A percentile compares a stretch with the other conserved stretches of the same genome.
These are phyloP conservation scores for Paradoxurus hermaphroditus DNA, from an alignment of 2,113 vertebrate species.

Conservation along the genomic window DNA sequence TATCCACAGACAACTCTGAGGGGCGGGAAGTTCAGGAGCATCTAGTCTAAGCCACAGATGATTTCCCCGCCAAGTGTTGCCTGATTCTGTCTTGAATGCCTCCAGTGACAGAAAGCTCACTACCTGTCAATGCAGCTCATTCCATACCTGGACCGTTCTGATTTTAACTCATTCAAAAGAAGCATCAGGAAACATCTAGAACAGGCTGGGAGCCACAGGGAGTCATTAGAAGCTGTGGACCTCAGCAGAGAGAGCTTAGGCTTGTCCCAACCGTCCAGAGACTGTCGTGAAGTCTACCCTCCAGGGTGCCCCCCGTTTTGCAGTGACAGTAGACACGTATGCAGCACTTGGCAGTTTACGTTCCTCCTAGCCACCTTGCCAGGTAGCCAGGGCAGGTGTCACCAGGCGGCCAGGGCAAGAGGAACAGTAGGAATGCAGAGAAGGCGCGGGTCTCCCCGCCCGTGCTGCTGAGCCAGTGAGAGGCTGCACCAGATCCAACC, in stretches of 20 bases:
- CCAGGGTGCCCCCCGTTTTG: not conserved
- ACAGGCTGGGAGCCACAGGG: not conserved
- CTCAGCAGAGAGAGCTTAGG: not conserved
- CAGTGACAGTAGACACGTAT: not conserved
- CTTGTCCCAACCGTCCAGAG: not conserved
- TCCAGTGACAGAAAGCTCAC: not conserved
- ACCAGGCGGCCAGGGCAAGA: no score
- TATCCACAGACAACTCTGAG: not conserved
- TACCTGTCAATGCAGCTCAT: not conserved
- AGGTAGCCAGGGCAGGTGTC: not conserved
- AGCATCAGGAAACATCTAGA: not conserved
- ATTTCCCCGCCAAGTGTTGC: not conserved
- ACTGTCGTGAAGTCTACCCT: not conserved
- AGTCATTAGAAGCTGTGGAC: not conserved
- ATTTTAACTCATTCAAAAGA: not conserved
- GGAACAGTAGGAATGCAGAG: not conserved
- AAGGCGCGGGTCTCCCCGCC: not conserved
- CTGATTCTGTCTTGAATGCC: conserved; percentile 1
- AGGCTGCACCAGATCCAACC: not conserved
- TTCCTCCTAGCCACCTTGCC: not conserved
- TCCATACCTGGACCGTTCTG: not conserved
- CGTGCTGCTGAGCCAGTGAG: not conserved
- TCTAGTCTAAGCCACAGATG: not conserved
- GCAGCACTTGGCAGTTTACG: not conserved
- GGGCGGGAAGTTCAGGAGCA: not conserved